These are phyloP conservation scores for Champsocephalus esox DNA, from an alignment of 2,797 vertebrate species.

Conservation along the genomic window DNA sequence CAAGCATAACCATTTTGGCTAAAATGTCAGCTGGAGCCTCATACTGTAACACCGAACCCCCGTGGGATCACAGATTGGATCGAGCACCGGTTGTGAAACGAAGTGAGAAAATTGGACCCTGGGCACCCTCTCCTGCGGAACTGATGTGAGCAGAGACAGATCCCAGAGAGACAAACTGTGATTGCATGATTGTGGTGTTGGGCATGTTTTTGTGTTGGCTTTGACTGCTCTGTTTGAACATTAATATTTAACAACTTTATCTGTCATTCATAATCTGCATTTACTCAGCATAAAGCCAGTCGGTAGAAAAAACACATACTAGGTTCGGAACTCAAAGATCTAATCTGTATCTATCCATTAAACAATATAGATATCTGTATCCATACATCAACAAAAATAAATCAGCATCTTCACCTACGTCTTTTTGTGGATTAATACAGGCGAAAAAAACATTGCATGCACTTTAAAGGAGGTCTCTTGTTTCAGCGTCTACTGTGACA, in stretches of 20 bases:
- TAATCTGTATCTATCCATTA: background rate
- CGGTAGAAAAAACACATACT: background rate
- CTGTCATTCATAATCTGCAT: background rate
- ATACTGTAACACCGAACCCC: conserved; percentile 3
- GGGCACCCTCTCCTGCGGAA: background rate
- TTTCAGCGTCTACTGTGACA: background rate
- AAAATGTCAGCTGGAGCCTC: conserved; percentile 22
- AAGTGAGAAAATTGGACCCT: conserved; percentile 16
- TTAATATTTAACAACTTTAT: background rate
- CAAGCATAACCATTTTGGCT: background rate
- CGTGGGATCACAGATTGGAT: conserved; percentile 4
- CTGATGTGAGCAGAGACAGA: background rate
- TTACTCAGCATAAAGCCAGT: background rate
- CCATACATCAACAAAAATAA: no score
- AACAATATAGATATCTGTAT: background rate
- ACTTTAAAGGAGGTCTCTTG: background rate
- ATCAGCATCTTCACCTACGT: no score
- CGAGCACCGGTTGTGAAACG: conserved; percentile 9
- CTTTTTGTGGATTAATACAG: no score
- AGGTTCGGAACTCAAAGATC: no score
- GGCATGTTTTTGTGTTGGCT: background rate
- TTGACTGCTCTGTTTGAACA: background rate
- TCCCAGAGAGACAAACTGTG: conserved; percentile 13
- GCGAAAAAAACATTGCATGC: background rate
- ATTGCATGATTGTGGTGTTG: background rate